Percentiles rank a stretch among this genome's conserved stretches.
phyloP scores from a whole-genome alignment of 2,888 invertebrate species.

The Drosophila mettleri region DNA sequence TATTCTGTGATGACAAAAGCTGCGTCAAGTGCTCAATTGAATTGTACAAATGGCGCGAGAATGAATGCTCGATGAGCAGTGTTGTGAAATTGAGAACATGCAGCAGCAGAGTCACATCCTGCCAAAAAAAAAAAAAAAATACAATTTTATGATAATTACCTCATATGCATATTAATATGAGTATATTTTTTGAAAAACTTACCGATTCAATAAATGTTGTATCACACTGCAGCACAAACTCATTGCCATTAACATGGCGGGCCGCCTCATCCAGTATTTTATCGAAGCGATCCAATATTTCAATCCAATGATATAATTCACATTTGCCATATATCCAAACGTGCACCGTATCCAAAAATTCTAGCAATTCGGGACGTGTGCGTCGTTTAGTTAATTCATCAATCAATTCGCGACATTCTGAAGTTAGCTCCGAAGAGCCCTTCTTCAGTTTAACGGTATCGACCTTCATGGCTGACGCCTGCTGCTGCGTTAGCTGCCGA shows the following conservation, averaged over 20 bases:
- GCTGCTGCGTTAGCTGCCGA: slow-evolving; percentile 57
- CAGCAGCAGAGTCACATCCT: slow-evolving; percentile 90
- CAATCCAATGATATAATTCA: slow-evolving; percentile 94
- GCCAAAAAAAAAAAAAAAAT: neutral
- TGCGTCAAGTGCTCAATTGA: slow-evolving; percentile 93
- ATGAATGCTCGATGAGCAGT: slow-evolving; percentile 93
- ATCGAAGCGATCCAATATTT: slow-evolving; percentile 91
- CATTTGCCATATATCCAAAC: slow-evolving; percentile 95
- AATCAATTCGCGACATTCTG: slow-evolving; percentile 91
- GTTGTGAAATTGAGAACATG: slow-evolving; percentile 93
- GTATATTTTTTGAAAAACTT: no score
- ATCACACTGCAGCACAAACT: slow-evolving; percentile 88
- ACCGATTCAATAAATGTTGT: slow-evolving; percentile 88
- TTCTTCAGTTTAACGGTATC: slow-evolving; percentile 92
- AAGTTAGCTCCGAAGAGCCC: slow-evolving; percentile 92
- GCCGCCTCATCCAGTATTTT: slow-evolving; percentile 91
- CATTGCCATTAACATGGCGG: slow-evolving; percentile 77
- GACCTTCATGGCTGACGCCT: slow-evolving; percentile 89
- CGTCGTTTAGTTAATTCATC: slow-evolving; percentile 89
- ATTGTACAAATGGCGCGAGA: slow-evolving; percentile 93
- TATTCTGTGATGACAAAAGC: slow-evolving; percentile 91
- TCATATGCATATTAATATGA: no score
- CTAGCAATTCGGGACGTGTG: slow-evolving; percentile 88
- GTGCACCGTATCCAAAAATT: slow-evolving; percentile 89
- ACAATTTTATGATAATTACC: no score